Evolutionary conservation across 2,113 vertebrate genomes (phyloP).

Genomic region (Meleagris gallopavo): DNA sequence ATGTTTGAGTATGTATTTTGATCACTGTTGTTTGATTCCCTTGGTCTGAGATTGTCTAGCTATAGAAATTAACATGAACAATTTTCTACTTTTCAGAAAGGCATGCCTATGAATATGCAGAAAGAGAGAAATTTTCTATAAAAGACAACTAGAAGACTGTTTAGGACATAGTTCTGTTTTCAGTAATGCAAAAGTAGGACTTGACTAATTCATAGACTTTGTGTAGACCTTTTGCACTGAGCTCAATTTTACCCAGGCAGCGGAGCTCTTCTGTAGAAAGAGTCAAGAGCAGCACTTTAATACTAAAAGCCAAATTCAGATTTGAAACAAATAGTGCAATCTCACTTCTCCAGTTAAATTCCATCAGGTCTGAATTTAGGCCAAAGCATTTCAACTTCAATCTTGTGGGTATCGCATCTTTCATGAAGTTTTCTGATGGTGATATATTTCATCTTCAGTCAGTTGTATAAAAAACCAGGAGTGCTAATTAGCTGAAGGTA

Average conservation of each 20-base stretch:
- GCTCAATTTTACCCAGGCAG: background rate
- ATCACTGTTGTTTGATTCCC: background rate
- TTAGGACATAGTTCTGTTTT: background rate
- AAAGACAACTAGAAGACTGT: background rate
- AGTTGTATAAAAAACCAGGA: background rate
- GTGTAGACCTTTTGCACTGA: background rate
- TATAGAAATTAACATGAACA: background rate
- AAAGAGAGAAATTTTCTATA: background rate
- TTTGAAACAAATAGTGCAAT: background rate
- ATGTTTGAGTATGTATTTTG: background rate
- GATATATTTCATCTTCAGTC: background rate
- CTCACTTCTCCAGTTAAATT: background rate
- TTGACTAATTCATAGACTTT: background rate
- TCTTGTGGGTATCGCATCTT: background rate
- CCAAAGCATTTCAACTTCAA: background rate
- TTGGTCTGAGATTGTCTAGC: background rate
- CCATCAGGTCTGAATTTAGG: background rate
- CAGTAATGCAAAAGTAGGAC: background rate
- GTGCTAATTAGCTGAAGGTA: conserved; percentile 31
- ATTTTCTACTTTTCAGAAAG: background rate
- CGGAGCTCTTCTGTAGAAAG: background rate
- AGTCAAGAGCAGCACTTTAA: background rate
- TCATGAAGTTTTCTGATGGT: background rate
- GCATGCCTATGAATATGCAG: background rate
- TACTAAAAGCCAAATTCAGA: background rate